phyloP scores from a whole-genome alignment of 1,140 invertebrate species.

The Oryctes rhinoceros region DNA sequence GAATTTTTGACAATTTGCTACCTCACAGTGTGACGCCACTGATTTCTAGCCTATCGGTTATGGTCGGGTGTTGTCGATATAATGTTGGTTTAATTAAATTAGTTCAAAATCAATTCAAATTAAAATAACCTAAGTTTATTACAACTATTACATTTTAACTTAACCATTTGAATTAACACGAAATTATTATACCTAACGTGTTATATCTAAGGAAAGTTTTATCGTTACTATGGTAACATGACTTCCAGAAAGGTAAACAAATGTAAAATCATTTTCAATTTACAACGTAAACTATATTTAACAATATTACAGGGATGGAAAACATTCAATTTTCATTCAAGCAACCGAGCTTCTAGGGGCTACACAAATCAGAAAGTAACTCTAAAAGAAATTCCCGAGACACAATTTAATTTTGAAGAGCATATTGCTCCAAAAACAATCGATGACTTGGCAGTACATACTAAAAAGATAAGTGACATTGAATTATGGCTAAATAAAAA shows the following conservation, averaged over 20 bases:
- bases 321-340: constrained; percentile 52
- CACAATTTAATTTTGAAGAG: constrained; percentile 55
- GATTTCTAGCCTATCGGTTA: no score
- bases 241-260: background rate
- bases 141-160: background rate
- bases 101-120: no score
- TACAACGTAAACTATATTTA: background rate
- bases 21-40: no score
- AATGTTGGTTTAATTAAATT: no score
- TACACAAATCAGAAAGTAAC: background rate
- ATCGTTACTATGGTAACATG: background rate
- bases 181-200: background rate
- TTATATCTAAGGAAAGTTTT: no score
- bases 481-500: constrained; percentile 65
- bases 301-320: constrained; percentile 46
- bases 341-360: constrained; percentile 14
- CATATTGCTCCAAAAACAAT: constrained; percentile 64
- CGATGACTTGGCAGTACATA: constrained; percentile 68
- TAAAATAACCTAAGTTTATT: no score
- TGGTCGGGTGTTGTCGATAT: no score
- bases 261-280: background rate
- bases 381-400: background rate
- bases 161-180: background rate
- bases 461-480: constrained; percentile 71
- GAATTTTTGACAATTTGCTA: no score